A percentile compares a stretch with the other conserved stretches of the same genome.
Evolutionary conservation across 1,140 invertebrate genomes (phyloP).

Genomic region (Sminthurides bifidus): DNA sequence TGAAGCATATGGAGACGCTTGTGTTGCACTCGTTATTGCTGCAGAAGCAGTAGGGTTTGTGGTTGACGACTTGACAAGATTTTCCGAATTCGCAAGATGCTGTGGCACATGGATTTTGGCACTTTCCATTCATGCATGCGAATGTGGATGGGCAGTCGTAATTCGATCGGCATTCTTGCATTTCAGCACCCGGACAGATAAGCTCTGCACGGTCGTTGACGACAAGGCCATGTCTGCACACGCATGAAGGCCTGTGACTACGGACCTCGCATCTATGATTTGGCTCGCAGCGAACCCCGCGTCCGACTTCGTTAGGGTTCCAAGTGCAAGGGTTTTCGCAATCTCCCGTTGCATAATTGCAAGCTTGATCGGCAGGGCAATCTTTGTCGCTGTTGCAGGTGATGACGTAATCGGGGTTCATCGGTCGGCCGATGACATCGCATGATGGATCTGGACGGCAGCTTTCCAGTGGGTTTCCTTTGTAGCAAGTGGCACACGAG

Average conservation of each 20-base stretch:
- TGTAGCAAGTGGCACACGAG: conserved; percentile 73
- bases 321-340: conserved; percentile 64
- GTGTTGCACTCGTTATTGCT: conserved; percentile 66
- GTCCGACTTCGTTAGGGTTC: conserved; percentile 30
- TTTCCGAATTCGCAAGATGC: conserved; percentile 62
- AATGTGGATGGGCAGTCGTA: conserved; percentile 72
- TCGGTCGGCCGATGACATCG: conserved; percentile 30
- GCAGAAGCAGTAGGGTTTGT: conserved; percentile 72
- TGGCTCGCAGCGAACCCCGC: conserved; percentile 50
- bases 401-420: conserved; percentile 16
- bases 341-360: conserved; percentile 50
- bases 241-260: conserved; percentile 68
- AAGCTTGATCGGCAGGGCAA: conserved; percentile 62
- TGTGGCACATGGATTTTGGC: conserved; percentile 67
- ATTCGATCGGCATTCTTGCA: conserved; percentile 61
- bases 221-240: conserved; percentile 75
- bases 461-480: conserved; percentile 60
- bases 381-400: conserved; percentile 52
- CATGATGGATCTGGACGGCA: conserved; percentile 67
- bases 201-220: conserved; percentile 71
- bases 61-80: conserved; percentile 70
- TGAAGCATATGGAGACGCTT: conserved; percentile 71
- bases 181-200: conserved; percentile 59
- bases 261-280: conserved; percentile 79
- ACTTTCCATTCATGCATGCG: conserved; percentile 66